Percentiles rank a stretch among this genome's conserved stretches.
phyloP scores from a whole-genome alignment of 2,797 vertebrate genomes.

The Aplochiton taeniatus region DNA sequence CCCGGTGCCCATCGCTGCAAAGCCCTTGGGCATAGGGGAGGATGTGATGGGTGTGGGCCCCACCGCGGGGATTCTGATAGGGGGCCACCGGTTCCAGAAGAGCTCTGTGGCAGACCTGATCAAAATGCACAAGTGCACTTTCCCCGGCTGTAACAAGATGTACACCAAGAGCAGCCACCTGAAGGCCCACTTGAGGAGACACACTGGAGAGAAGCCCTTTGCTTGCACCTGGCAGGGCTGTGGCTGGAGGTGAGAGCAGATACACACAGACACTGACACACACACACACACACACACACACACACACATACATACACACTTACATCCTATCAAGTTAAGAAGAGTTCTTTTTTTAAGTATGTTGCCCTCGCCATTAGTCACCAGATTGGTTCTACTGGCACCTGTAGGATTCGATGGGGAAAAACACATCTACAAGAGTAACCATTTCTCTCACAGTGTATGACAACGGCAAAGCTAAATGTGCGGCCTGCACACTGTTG shows the following conservation, averaged over 20 bases:
- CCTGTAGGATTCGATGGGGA: no score
- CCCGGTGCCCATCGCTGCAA: conserved; percentile 94
- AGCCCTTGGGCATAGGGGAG: conserved; percentile 86
- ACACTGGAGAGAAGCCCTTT: conserved; percentile 98
- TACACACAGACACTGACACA: no score
- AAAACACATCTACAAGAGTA: no score
- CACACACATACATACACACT: no score
- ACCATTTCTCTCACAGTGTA: no score
- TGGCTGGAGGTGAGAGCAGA: conserved; percentile 92
- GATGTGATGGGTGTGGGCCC: conserved; percentile 65
- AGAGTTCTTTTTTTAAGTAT: no score
- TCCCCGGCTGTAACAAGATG: conserved; percentile 97
- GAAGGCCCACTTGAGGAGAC: conserved; percentile 95
- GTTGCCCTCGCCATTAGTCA: no score
- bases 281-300: no score
- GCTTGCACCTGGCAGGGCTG: conserved; percentile 97
- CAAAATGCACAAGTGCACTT: conserved; percentile 99
- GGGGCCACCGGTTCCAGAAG: conserved; percentile 93
- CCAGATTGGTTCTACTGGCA: no score
- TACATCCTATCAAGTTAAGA: no score
- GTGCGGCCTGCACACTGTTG: no score
- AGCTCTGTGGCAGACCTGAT: conserved; percentile 92
- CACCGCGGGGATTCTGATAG: conserved; percentile 78
- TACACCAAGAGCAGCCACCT: conserved; percentile 99
- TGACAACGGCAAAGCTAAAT: no score